A percentile compares a stretch with the other conserved stretches of the same genome.
Conservation (phyloP, 2,797 vertebrate species). For the Enteromius trimaculatus region DNA sequence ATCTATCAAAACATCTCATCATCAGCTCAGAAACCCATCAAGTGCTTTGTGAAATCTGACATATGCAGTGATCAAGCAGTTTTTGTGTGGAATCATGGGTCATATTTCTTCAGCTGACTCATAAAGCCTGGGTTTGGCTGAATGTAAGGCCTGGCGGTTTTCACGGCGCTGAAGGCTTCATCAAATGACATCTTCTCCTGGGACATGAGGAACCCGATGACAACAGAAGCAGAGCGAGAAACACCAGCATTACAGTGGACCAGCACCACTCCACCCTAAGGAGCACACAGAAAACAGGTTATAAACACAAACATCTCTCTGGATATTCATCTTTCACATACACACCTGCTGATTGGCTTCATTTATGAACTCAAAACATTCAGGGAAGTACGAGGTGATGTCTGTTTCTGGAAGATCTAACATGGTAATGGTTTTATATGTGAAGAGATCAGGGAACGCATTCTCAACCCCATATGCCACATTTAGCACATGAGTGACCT, state of each 20-base stretch:
- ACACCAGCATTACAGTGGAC: conserved; percentile 96
- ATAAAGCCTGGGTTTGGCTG: conserved; percentile 85
- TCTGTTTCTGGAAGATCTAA: conserved; percentile 91
- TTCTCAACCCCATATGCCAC: conserved; percentile 91
- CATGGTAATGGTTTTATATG: conserved; percentile 86
- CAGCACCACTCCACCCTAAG: conserved; percentile 85
- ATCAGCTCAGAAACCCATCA: background rate
- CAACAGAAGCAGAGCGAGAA: conserved; percentile 87
- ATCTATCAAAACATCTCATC: background rate
- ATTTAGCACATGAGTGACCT: conserved; percentile 95
- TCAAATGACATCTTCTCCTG: conserved; percentile 84
- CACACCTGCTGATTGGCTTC: conserved; percentile 79
- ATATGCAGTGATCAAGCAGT: background rate
- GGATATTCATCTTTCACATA: background rate
- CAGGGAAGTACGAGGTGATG: conserved; percentile 85
- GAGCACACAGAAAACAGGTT: background rate
- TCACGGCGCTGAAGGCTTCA: conserved; percentile 85
- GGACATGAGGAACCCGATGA: conserved; percentile 90
- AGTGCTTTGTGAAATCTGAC: background rate
- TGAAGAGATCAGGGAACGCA: conserved; percentile 81
- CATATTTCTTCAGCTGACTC: conserved; percentile 81
- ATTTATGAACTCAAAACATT: conserved; percentile 91
- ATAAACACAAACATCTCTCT: background rate
- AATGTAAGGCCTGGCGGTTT: conserved; percentile 82
- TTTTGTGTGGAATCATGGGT: conserved; percentile 58